Conservation (phyloP, 1,140 invertebrate species). For the Pogonomyrmex californicus region DNA sequence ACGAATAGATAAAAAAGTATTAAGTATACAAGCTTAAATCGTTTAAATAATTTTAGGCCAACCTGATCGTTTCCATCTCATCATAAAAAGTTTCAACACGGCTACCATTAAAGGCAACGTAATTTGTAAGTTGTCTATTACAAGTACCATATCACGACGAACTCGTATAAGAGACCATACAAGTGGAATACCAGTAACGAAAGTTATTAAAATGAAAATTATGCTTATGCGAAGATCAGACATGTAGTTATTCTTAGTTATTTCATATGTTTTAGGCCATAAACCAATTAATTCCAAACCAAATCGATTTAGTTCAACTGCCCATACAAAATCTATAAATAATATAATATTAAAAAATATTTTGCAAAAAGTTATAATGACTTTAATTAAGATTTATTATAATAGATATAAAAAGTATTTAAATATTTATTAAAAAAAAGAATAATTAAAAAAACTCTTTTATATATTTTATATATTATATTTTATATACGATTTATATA, state of each 20-base stretch:
- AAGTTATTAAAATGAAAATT: constrained; percentile 3
- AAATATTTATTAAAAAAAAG: background rate
- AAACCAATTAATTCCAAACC: constrained; percentile 33
- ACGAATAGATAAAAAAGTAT: too few species aligned
- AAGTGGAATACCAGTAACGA: background rate
- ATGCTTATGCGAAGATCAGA: constrained; percentile 13
- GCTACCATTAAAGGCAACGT: constrained; percentile 13
- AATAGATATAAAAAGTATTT: background rate
- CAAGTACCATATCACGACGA: background rate
- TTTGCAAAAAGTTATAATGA: background rate
- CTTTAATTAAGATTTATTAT: too few species aligned
- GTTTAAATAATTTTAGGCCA: background rate
- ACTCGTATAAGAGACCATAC: constrained; percentile 13
- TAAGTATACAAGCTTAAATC: background rate
- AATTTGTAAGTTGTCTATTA: constrained; percentile 30
- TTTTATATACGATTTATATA: too few species aligned
- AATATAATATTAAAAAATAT: background rate
- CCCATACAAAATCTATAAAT: constrained; percentile 30
- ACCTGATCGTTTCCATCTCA: constrained; percentile 25
- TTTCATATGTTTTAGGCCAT: constrained; percentile 7
- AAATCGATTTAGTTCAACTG: constrained; percentile 35
- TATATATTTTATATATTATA: too few species aligned
- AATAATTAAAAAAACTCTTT: too few species aligned
- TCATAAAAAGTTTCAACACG: constrained; percentile 7
- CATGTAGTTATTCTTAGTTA: background rate